Percentiles rank a stretch among this genome's conserved stretches.
These are phyloP conservation scores for Fragum fragum DNA, from an alignment of 2,888 invertebrate species.

Conservation along the genomic window DNA sequence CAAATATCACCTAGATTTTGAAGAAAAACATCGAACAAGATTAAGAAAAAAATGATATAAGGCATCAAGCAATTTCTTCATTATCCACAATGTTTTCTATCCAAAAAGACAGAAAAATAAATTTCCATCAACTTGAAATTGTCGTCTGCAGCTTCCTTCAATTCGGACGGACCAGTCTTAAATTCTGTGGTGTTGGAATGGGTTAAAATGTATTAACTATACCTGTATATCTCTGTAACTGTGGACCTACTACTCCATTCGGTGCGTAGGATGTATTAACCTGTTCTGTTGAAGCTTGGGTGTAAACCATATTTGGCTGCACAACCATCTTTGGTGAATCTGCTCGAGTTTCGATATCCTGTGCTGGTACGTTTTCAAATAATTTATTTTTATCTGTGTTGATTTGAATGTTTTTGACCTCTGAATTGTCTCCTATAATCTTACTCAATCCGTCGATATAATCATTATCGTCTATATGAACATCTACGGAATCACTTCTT, in stretches of 20 bases:
- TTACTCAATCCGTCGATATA: not conserved
- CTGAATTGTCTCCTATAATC: not conserved
- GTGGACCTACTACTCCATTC: not conserved
- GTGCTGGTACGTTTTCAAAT: not conserved
- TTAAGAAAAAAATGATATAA: not conserved
- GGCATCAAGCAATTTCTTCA: too few species aligned
- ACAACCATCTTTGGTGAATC: conserved; percentile 15
- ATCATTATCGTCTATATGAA: not conserved
- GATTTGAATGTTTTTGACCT: not conserved
- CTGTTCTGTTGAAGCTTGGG: not conserved
- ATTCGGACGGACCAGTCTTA: too few species aligned
- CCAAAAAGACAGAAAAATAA: not conserved
- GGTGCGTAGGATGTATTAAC: not conserved
- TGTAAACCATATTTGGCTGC: conserved; percentile 3
- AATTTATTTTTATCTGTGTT: not conserved
- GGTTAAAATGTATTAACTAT: too few species aligned
- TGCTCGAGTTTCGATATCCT: not conserved
- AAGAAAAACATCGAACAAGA: not conserved
- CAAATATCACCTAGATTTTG: not conserved
- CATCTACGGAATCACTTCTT: not conserved
- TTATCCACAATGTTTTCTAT: not conserved
- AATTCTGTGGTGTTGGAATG: too few species aligned
- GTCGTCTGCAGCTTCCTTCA: too few species aligned
- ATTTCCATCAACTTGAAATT: too few species aligned
- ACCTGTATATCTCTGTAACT: conserved; percentile 29